phyloP scores from a whole-genome alignment of 2,888 invertebrate genomes.

The Hirtodrosophila trivittata region DNA sequence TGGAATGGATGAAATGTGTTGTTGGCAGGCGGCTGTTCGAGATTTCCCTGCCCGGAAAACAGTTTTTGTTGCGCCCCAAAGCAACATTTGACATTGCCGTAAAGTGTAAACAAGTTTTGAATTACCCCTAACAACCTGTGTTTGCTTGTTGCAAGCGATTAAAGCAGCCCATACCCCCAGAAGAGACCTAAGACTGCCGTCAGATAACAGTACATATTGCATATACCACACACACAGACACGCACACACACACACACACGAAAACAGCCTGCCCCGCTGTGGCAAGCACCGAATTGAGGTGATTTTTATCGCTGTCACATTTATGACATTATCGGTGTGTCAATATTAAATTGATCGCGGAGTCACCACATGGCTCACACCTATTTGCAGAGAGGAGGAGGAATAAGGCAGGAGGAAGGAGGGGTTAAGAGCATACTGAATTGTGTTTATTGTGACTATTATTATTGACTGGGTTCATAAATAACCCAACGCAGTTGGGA shows the following conservation, averaged over 20 bases:
- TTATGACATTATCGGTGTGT: conserved; percentile 79
- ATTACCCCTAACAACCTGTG: conserved; percentile 52
- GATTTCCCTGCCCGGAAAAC: too few species aligned
- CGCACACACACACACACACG: neutral
- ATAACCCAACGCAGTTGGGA: conserved; percentile 33
- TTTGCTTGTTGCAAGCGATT: conserved; percentile 20
- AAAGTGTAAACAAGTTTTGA: too few species aligned
- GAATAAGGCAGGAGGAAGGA: neutral
- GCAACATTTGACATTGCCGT: too few species aligned
- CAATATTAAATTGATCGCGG: conserved; percentile 68
- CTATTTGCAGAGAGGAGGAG: conserved; percentile 13
- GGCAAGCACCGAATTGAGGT: conserved; percentile 43
- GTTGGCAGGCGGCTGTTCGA: too few species aligned
- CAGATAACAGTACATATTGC: conserved; percentile 8
- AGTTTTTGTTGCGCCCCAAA: too few species aligned
- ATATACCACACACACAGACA: neutral
- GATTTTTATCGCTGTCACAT: conserved; percentile 81
- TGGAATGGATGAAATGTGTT: too few species aligned
- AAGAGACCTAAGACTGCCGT: conserved; percentile 3
- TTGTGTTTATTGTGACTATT: conserved; percentile 67
- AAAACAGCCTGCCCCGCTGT: conserved; percentile 12
- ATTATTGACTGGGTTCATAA: conserved; percentile 69
- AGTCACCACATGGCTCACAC: conserved; percentile 56
- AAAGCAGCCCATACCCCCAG: conserved; percentile 8
- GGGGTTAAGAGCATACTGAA: conserved; percentile 14